Percentiles rank a stretch among this genome's conserved stretches.
Conservation (phyloP, 2,113 vertebrate species). For the Chaetorhynchus papuensis region DNA sequence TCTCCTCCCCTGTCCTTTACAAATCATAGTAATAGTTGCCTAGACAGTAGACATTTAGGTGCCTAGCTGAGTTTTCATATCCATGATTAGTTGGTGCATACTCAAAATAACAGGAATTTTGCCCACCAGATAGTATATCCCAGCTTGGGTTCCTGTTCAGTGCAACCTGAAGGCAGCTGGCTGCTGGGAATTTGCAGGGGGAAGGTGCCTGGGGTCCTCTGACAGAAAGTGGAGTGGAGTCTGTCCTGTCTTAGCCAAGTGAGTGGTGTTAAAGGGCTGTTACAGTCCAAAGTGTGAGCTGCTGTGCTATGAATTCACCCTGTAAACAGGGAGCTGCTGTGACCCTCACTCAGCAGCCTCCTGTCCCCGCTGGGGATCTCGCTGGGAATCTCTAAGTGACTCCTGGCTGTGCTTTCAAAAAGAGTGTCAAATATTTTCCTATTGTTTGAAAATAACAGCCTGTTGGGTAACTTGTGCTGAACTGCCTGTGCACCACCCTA, state of each 20-base stretch:
- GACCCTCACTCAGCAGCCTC: neutral
- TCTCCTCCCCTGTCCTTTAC: neutral
- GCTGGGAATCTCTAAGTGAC: neutral
- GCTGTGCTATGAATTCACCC: neutral
- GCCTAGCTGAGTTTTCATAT: neutral
- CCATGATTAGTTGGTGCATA: neutral
- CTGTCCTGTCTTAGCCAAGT: neutral
- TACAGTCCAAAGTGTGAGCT: accelerated
- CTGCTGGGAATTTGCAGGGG: neutral
- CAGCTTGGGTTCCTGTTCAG: neutral
- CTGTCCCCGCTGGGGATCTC: neutral
- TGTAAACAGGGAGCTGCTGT: neutral
- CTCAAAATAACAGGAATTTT: neutral
- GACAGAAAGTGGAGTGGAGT: neutral
- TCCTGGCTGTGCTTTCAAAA: neutral
- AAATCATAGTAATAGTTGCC: neutral
- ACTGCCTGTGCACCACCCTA: neutral
- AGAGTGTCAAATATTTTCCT: neutral
- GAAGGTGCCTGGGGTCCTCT: neutral
- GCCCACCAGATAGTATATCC: accelerated
- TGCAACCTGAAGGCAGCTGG: neutral
- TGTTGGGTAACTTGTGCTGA: neutral
- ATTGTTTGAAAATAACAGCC: neutral
- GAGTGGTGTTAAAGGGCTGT: neutral
- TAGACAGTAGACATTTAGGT: neutral